Base-by-base conservation (phyloP, 2,113 vertebrate genomes). In the Burhinus oedicnemus region DNA sequence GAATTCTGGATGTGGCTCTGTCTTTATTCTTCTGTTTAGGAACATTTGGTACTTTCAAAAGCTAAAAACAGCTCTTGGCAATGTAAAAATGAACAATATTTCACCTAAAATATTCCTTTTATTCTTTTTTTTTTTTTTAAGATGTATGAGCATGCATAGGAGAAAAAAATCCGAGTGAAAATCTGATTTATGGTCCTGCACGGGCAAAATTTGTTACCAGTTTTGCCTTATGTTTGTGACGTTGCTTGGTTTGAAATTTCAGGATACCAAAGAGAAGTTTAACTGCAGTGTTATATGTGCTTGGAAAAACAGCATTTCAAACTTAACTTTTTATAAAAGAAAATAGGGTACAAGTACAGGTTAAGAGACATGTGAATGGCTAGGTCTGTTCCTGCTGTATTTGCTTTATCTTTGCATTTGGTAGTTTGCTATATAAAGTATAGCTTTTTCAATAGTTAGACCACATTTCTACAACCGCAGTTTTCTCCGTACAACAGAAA, bases 231-330 rank as follows among this genome's bases (percentile, higher is more conserved):
- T 51, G 61, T 82, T 74, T 78, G 16, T 58, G 16, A 6, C 44
- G 7, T 70, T 58, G 14, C 25, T 85, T 75, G 16, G 6, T 66
- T 87, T 82, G 32, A 62, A 75, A 55, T 75, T 58, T 78, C 27
- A 23, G 25, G 27, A 61, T 27, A 62, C 17, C 7, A 30, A 72
- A 38, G 27, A 76, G n/a, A 76, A 51, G 12, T 52, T 77, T 75
- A 75, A 26, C 32, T 57, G 40, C 26, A 78, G 22, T 4, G 0
- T 60, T 15, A 34, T 45, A 64, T 0, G 0, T 34, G 18, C 10
- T 57, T 87, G 55, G 27, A 64, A 78, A 79, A 85, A 61, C 26
- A 80, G 29, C 30, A 29, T 87, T 77, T 87, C 44, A 81, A 38
- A 69, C 21, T 19, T 72, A 55, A 30, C 8, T 36, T 79, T 83